Evolutionary conservation across 2,888 invertebrate genomes (phyloP).

Genomic region (Chirona hameri): DNA sequence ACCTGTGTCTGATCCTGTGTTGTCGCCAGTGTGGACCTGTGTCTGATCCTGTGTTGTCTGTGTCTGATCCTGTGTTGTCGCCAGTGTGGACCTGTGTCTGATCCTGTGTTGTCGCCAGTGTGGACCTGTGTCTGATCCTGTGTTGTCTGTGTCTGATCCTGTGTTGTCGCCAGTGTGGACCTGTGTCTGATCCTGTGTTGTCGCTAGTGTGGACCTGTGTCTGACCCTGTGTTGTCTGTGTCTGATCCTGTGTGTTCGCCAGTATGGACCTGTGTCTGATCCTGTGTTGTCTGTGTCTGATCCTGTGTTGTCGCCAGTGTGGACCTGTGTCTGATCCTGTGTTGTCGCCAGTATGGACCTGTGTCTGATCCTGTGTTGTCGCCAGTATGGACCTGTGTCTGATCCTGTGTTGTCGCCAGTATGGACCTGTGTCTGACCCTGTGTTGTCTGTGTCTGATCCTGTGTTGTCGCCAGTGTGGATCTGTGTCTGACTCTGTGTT

Average conservation of each 20-base stretch:
- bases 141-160: no score
- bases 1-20: constrained; percentile 27
- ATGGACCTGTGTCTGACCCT: constrained; percentile 58
- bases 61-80: no score
- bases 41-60: no score
- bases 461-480: neutral
- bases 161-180: neutral
- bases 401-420: constrained; percentile 45
- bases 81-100: neutral
- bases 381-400: neutral
- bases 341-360: no score
- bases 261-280: no score
- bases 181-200: constrained; percentile 27
- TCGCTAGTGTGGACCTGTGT: constrained; percentile 61
- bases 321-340: constrained; percentile 53
- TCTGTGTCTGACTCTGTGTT: no score
- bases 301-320: constrained; percentile 52
- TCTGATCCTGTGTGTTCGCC: no score
- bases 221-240: no score
- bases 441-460: no score
- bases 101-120: constrained; percentile 47
- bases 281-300: no score
- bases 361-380: no score
- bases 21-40: constrained; percentile 62
- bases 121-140: constrained; percentile 57